A percentile compares a stretch with the other conserved stretches of the same genome.
These are phyloP conservation scores for Calonectris borealis DNA, from an alignment of 2,113 vertebrate genomes.

Conservation along the genomic window DNA sequence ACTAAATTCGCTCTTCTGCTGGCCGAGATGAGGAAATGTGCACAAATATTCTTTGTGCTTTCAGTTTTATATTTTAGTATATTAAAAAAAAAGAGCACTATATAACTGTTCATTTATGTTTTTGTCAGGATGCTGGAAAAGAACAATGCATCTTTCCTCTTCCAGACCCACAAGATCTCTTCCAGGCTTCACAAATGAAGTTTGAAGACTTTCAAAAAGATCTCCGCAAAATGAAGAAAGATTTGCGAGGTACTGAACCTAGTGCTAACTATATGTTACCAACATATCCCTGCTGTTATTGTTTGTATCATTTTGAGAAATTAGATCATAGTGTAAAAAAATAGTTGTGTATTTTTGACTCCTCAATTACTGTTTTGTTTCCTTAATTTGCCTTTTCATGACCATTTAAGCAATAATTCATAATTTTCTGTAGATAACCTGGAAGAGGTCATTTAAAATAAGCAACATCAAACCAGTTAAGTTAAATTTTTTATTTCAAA, in stretches of 20 bases:
- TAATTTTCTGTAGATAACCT: neutral
- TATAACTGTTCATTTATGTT: slow-evolving; percentile 30
- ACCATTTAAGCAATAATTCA: neutral
- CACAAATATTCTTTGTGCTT: neutral
- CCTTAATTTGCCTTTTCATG: neutral
- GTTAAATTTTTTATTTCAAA: neutral
- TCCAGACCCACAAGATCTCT: slow-evolving; percentile 96
- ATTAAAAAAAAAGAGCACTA: neutral
- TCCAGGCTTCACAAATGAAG: slow-evolving; percentile 95
- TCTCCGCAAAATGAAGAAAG: slow-evolving; percentile 88
- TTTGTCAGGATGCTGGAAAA: slow-evolving; percentile 86
- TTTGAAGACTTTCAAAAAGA: slow-evolving; percentile 98
- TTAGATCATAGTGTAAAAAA: neutral
- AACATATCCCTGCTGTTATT: neutral
- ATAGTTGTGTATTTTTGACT: neutral
- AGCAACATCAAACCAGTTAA: neutral
- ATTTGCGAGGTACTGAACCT: slow-evolving; percentile 83
- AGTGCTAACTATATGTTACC: neutral
- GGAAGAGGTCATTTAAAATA: neutral
- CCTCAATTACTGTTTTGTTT: neutral
- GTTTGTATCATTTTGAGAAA: neutral
- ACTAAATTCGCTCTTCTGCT: slow-evolving; percentile 27
- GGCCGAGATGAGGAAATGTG: neutral
- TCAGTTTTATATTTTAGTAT: neutral
- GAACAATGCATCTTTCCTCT: slow-evolving; percentile 91